Base-by-base conservation (phyloP, 2,797 vertebrate genomes). In the Neosilurus mollespiculum region DNA sequence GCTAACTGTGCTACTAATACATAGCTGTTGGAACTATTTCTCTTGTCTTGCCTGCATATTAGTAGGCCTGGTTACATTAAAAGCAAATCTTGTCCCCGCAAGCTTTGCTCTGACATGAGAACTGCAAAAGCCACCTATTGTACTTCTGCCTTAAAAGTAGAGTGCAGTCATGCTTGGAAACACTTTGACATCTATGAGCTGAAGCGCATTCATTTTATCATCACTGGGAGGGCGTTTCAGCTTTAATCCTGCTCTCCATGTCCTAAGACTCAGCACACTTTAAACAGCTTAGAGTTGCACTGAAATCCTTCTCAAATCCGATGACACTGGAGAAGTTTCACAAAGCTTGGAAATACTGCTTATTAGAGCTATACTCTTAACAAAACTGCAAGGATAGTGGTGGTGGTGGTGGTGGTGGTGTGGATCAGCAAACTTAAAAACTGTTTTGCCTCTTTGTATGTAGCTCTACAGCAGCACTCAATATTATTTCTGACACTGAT, bases 201-300 rank as follows among this genome's bases (percentile, higher is more conserved):
- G 5, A 67, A 64, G 84, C 87, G 78, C 81, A 87, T 81, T 82
- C 64, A 64, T 85, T 84, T 82, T 87, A 83, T 87, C 83, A 18
- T 83, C 72, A 62, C 85, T 70, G 43, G 71, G 85, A 85, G 83
- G 81, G 84, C 70, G 78, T 83, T 82, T 83, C 72, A 86, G 79
- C 78, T 84, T 81, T 86, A 84, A 88, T 86, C 81, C 78, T 61
- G 79, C 85, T 84, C 69, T 81, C 83, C 81, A 58, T 84, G 81
- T 83, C 67, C 79, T 88, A 81, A 82, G 78, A 85, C 86, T 85
- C 84, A 73, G 84, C 81, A 73, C 76, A 82, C 84, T 85, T 82
- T 82, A 85, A 85, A 85, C 67, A 75, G 84, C 84, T 85, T 85
- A 85, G 30, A 71, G 81, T 81, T 78, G 67, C 81, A 79, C 69